Base-by-base conservation (phyloP, 1,140 invertebrate species). In the Choristoneura fumiferana region DNA sequence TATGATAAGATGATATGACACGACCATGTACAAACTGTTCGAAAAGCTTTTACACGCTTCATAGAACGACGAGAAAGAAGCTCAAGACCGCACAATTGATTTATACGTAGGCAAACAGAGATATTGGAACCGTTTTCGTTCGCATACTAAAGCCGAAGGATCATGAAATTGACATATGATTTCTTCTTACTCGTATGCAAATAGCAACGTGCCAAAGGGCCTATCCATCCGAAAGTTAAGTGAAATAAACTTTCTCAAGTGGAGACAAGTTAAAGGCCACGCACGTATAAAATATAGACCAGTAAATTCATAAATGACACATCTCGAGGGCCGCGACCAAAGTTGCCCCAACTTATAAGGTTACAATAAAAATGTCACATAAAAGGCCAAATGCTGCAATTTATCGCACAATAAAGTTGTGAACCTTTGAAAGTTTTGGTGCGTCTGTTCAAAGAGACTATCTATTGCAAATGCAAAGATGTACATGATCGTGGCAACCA, bases 301-400 rank as follows among this genome's bases (percentile, higher is more conserved):
- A 67, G 66, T 78, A 73, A 75, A 78, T 75, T 71, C 63, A 68
- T 73, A 78, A 69, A 70, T 73, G 69, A 69, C 71, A 70, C 62
- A 71, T 78, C 66, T 59, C 60, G 53, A 71, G 22, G 63, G 54
- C 39, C 57, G 53, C 49, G 33, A 52, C 54, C 53, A 57, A 78
- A 78, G 62, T 77, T 77, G 64, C 62, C 60, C 56, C 39, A 72
- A 73, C 66, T 73, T 67, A 57, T 66, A 72, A 71, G 66, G 72
- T 72, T 57, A 67, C 68, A 71, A 75, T 73, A 73, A 75, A 78
- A 69, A 55, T 58, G 70, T 72, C 66, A 63, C 40, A 66, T 61
- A 22, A 62, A 58, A 62, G 63, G 57, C 58, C 57, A 60, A 64
- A 57, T 64, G 60, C 58, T 14, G 58, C 61, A 69, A 72, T 72